Percentiles rank a stretch among this genome's conserved stretches.
Conservation (phyloP, 1,140 invertebrate species). For the Leptinotarsa undecemlineata region DNA sequence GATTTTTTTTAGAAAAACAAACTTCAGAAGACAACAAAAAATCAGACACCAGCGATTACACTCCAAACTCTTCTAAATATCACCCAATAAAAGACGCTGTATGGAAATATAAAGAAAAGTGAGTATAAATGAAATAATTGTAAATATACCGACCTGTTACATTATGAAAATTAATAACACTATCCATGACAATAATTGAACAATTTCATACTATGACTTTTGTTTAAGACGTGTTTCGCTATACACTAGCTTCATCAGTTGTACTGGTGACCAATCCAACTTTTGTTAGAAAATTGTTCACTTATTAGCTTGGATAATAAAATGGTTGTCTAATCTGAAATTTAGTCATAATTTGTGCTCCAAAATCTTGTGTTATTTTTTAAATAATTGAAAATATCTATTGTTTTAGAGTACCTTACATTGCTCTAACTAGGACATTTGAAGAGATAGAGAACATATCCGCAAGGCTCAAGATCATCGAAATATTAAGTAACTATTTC, state of each 20-base stretch:
- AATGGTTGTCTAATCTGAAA: not conserved
- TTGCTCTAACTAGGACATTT: slow-evolving; percentile 88
- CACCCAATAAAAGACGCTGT: slow-evolving; percentile 89
- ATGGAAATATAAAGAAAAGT: slow-evolving; percentile 80
- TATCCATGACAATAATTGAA: too few relatives aligned
- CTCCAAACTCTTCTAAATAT: slow-evolving; percentile 79
- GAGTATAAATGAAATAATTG: slow-evolving; percentile 45
- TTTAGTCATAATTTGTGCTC: not conserved
- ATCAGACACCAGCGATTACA: slow-evolving; percentile 59
- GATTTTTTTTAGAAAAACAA: not conserved
- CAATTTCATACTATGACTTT: too few relatives aligned
- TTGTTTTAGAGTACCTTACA: slow-evolving; percentile 81
- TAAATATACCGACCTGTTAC: slow-evolving; percentile 17
- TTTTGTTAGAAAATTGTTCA: not conserved
- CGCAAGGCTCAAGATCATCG: slow-evolving; percentile 90
- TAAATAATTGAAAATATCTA: slow-evolving; percentile 24
- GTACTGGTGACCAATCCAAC: not conserved
- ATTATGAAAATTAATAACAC: too few relatives aligned
- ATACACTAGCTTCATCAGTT: too few relatives aligned
- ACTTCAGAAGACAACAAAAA: slow-evolving; percentile 8
- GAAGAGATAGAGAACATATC: slow-evolving; percentile 89
- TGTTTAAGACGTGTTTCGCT: too few relatives aligned
- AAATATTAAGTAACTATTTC: slow-evolving; percentile 93
- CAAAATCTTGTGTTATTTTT: not conserved
- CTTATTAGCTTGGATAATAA: slow-evolving; percentile 16